Base-by-base conservation (phyloP, 2,797 vertebrate genomes). In the Arctocebus calabarensis region DNA sequence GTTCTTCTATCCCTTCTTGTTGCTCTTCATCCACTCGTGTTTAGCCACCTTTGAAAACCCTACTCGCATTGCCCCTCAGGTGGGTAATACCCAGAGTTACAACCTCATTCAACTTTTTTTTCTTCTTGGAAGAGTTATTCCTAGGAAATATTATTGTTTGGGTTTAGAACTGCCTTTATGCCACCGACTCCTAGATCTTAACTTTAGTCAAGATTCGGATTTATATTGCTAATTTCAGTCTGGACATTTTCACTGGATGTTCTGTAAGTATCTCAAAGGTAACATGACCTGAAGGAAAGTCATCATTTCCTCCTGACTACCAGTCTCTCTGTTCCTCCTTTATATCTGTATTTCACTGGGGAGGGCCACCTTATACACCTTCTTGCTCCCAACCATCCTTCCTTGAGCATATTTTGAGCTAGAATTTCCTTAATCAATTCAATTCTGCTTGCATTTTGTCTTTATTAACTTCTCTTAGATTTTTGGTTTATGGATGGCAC, bases 201-300 rank as follows among this genome's bases (percentile, higher is more conserved):
- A 48, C 2, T 48, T 71, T 23, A 83, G 55, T 64, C 48, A 70
- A 61, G 20, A 7, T 79, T 66, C 45, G 55, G 61, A 88, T 84
- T 93, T 87, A 22, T 78, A 45, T 89, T 93, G 77, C 37, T n/a
- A 86, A 96, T 86, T 32, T n/a, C 17, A 45, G 23, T 23, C 32
- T 84, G 40, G n/a, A 79, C 29, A 68, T 74, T 77, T 74, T 70
- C 32, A 40, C 6, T 48, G 45, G 10, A 27, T 82, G 7, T 64
- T 66, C 22, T 34, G 34, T 3, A 59, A 22, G 14, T 19, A 29
- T 66, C 11, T 88, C 68, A 83, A 64, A 6, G 8, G 48, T 59
- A 88, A 64, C n/a, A 48, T 4, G 27, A 66, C 19, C 43, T 20
- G 66, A 48, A 64, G 75, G 25, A 85, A 84, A 27, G 10, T 71